Percentiles rank a stretch among this genome's conserved stretches.
Conservation (phyloP, 2,797 vertebrate species). For the Microctenopoma lineatum region DNA sequence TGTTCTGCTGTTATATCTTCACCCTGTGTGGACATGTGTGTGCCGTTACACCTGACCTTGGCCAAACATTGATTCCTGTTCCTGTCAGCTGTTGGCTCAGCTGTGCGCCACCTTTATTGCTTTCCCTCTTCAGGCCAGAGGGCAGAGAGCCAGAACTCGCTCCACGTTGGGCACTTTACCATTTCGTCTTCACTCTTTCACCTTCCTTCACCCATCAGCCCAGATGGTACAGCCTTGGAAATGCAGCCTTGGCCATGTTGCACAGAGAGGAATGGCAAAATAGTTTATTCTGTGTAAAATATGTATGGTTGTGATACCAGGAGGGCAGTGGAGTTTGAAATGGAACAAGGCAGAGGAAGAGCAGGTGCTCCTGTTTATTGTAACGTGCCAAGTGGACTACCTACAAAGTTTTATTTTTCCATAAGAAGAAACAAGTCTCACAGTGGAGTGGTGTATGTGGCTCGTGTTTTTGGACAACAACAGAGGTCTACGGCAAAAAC, state of each 20-base stretch:
- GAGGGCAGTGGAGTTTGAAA: constrained; percentile 22
- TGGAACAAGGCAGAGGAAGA: constrained; percentile 34
- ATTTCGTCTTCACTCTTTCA: constrained; percentile 41
- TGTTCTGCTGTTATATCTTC: constrained; percentile 47
- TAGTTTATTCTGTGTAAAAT: background rate
- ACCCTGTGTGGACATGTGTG: constrained; percentile 18
- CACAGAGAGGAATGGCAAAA: background rate
- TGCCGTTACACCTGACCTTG: constrained; percentile 72
- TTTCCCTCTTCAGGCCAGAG: constrained; percentile 58
- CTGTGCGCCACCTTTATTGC: constrained; percentile 73
- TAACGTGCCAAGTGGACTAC: no score
- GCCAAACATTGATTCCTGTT: constrained; percentile 74
- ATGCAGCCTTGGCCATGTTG: background rate
- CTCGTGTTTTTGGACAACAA: no score
- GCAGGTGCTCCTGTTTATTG: constrained; percentile 48
- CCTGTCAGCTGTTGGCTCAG: constrained; percentile 80
- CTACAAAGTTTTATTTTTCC: no score
- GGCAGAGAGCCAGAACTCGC: constrained; percentile 62
- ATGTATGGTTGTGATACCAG: background rate
- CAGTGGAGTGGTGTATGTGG: no score
- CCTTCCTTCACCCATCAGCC: constrained; percentile 41
- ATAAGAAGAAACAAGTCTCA: no score
- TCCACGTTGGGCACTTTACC: constrained; percentile 38
- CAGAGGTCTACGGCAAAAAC: no score
- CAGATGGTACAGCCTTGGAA: constrained; percentile 38